Conservation (phyloP, 2,888 invertebrate species). For the Metacarcinus magister region DNA sequence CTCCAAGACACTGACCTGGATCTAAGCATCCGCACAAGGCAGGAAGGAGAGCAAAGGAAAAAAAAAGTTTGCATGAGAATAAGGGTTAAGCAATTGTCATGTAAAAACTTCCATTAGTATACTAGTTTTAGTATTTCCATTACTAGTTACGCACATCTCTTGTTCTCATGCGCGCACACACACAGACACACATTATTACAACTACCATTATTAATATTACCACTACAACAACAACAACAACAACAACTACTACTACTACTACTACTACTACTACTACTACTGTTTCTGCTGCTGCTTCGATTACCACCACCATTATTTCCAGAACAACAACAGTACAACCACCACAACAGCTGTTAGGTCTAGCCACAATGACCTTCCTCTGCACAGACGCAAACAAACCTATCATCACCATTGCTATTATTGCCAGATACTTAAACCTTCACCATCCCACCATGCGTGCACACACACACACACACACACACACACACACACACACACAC, state of each 20-base stretch:
- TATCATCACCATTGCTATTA: not conserved
- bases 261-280: not conserved
- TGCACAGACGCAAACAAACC: not conserved
- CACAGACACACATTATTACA: not conserved
- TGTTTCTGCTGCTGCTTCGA: not conserved
- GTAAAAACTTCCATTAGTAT: not conserved
- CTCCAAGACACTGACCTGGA: slow-evolving; percentile 71
- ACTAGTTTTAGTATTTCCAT: slow-evolving; percentile 14
- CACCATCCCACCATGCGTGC: not conserved
- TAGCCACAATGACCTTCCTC: not conserved
- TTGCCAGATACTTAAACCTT: not conserved
- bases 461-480: slow-evolving; percentile 26
- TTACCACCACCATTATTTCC: not conserved
- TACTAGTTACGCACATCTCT: not conserved
- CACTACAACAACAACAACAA: not conserved
- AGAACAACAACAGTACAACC: not conserved
- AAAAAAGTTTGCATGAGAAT: slow-evolving; percentile 56
- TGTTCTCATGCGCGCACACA: not conserved
- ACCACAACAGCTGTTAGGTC: not conserved
- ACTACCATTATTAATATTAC: not conserved
- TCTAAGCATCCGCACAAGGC: slow-evolving; percentile 69
- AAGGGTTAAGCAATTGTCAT: slow-evolving; percentile 20
- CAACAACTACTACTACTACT: not conserved
- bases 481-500: not conserved
- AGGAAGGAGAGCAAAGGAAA: slow-evolving; percentile 66